Percentiles rank a stretch among this genome's conserved stretches.
Evolutionary conservation across 2,113 vertebrate species (phyloP).

Genomic region (Nycticryphes semicollaris): DNA sequence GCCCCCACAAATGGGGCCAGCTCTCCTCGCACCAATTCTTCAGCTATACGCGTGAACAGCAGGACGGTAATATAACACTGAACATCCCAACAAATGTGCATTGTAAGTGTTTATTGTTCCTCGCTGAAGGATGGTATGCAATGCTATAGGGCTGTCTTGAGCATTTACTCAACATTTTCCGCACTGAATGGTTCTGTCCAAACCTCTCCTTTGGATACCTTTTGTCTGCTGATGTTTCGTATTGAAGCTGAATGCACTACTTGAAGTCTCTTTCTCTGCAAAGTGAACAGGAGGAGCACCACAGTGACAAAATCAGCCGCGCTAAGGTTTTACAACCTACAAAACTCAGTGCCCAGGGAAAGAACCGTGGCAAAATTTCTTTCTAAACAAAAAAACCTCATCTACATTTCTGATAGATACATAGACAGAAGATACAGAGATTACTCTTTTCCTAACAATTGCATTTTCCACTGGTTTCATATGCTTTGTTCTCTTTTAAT

Average conservation of each 20-base stretch:
- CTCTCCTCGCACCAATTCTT: not conserved
- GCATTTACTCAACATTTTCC: not conserved
- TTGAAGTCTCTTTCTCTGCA: not conserved
- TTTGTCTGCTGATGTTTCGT: not conserved
- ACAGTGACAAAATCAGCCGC: not conserved
- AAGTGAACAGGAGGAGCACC: not conserved
- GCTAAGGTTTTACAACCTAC: not conserved
- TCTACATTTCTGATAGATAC: not conserved
- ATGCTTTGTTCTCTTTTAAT: not conserved
- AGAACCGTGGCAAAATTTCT: not conserved
- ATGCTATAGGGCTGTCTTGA: not conserved
- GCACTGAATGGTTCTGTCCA: slow-evolving; percentile 12
- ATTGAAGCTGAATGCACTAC: not conserved
- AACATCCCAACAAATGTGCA: not conserved
- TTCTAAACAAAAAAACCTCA: not conserved
- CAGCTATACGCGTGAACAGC: not conserved
- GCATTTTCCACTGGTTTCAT: not conserved
- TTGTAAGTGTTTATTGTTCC: not conserved
- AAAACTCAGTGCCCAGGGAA: not conserved
- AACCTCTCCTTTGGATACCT: slow-evolving; percentile 31
- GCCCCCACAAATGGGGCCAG: not conserved
- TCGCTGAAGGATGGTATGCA: not conserved
- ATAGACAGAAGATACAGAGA: not conserved
- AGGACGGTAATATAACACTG: not conserved
- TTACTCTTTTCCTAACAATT: not conserved